Evolutionary conservation across 2,888 invertebrate species (phyloP).

Genomic region (Strigamia crassipes): DNA sequence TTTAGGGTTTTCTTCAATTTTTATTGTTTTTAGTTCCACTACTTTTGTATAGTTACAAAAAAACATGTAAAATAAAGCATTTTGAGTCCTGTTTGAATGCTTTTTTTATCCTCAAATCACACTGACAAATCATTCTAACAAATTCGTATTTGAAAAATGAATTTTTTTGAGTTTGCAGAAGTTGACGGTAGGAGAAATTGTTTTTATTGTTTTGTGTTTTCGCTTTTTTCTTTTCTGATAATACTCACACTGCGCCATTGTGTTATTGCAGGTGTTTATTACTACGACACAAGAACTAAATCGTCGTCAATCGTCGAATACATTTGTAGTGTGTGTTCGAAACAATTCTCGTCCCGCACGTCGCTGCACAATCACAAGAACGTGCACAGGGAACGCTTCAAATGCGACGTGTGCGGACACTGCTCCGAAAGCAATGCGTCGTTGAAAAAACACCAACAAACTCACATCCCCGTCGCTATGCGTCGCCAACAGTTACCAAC

Average conservation of each 20-base stretch:
- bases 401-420: slow-evolving; percentile 33
- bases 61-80: background rate
- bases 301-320: background rate
- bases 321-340: slow-evolving; percentile 7
- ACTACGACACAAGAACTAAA: background rate
- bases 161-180: too few species aligned
- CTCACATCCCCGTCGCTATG: slow-evolving; percentile 11
- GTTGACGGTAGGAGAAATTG: too few species aligned
- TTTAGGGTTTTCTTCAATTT: too few species aligned
- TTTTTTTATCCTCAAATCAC: background rate
- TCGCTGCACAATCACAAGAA: slow-evolving; percentile 43
- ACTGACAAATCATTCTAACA: too few species aligned
- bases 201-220: too few species aligned
- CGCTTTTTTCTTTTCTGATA: too few species aligned
- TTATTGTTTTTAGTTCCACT: background rate
- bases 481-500: background rate
- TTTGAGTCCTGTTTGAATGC: background rate
- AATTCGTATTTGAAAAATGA: too few species aligned
- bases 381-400: slow-evolving; percentile 43
- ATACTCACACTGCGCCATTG: background rate
- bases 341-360: slow-evolving; percentile 43
- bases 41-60: background rate
- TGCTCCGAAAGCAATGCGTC: slow-evolving; percentile 45
- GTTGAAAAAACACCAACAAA: slow-evolving; percentile 39
- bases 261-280: slow-evolving; percentile 16